Evolutionary conservation across 2,888 invertebrate genomes (phyloP).

Genomic region (Cheilosia urbana): DNA sequence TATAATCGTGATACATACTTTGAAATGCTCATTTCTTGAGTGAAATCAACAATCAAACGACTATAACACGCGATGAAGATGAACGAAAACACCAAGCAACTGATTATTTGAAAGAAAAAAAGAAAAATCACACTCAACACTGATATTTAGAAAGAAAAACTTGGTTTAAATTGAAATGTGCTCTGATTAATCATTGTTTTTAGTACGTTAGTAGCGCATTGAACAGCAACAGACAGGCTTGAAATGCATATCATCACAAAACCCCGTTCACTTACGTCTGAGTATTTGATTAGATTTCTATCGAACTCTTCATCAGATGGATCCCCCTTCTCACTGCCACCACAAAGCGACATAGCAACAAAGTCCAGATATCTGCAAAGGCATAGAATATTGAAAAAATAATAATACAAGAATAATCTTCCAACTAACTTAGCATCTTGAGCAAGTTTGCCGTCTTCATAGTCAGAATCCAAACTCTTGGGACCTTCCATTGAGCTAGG

Average conservation of each 20-base stretch:
- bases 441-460: conserved; percentile 89
- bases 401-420: not conserved
- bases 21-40: no score
- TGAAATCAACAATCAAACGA: not conserved
- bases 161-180: conserved; percentile 49
- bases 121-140: conserved; percentile 9
- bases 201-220: conserved; percentile 37
- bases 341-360: conserved; percentile 91
- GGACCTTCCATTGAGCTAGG: conserved; percentile 94
- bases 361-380: conserved; percentile 85
- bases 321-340: conserved; percentile 86
- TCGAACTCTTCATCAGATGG: conserved; percentile 87
- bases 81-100: conserved; percentile 14
- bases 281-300: conserved; percentile 85
- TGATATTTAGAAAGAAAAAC: not conserved
- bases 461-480: conserved; percentile 92
- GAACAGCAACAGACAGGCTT: conserved; percentile 31
- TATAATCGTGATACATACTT: no score
- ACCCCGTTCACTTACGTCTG: conserved; percentile 82
- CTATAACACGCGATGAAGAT: conserved; percentile 1
- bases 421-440: conserved; percentile 84
- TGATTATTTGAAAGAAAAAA: conserved; percentile 6
- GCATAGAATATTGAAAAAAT: not conserved
- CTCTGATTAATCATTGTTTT: conserved; percentile 14
- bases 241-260: not conserved